Conservation (phyloP, 1,140 invertebrate genomes). For the Acromyrmex charruanus region DNA sequence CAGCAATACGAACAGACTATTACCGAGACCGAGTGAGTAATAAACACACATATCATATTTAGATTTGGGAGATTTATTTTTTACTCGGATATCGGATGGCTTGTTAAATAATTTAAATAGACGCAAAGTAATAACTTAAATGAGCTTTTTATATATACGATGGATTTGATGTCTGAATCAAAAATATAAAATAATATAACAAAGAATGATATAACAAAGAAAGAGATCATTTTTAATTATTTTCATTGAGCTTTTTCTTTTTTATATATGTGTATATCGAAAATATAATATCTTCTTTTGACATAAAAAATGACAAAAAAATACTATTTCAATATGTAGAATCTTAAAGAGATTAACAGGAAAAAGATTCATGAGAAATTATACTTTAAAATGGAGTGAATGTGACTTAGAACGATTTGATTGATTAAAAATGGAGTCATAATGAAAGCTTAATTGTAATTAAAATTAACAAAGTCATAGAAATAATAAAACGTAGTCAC, state of each 20-base stretch:
- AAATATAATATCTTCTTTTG: background rate
- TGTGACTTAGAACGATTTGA: background rate
- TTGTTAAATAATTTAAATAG: slow-evolving; percentile 11
- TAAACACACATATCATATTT: background rate
- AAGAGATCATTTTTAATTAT: background rate
- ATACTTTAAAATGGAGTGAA: background rate
- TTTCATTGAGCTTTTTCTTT: too few species aligned
- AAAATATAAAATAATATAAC: background rate
- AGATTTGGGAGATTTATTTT: background rate
- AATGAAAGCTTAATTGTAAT: background rate
- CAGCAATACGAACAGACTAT: slow-evolving; percentile 85
- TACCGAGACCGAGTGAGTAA: slow-evolving; percentile 87
- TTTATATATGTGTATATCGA: background rate
- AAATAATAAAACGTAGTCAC: slow-evolving; percentile 56
- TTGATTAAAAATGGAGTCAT: background rate
- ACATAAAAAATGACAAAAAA: background rate
- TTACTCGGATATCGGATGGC: background rate
- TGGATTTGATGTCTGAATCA: slow-evolving; percentile 32
- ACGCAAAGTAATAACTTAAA: background rate
- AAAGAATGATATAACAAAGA: background rate
- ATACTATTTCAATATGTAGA: background rate
- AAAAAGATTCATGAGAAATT: background rate
- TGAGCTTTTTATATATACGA: slow-evolving; percentile 32
- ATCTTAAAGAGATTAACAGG: background rate
- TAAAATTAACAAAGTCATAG: background rate